phyloP scores from a whole-genome alignment of 2,113 vertebrate species.

The Odontophorus gujanensis region DNA sequence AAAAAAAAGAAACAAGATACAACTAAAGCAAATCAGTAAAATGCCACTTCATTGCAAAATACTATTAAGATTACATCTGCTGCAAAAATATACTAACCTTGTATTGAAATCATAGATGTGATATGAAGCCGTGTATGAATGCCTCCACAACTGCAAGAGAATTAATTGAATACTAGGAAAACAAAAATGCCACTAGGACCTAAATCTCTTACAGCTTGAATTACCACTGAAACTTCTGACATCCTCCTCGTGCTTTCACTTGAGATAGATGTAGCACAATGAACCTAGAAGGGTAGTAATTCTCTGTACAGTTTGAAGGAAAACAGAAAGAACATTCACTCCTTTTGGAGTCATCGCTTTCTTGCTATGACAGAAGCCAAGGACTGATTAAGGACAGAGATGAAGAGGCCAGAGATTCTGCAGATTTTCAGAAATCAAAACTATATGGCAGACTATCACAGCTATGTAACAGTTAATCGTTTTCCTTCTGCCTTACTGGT shows the following conservation, averaged over 20 bases:
- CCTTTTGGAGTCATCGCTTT: not conserved
- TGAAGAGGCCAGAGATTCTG: not conserved
- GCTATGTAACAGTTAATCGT: not conserved
- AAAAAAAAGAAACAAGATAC: constrained; percentile 42
- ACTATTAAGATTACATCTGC: not conserved
- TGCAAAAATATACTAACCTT: constrained; percentile 72
- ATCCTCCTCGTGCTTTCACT: not conserved
- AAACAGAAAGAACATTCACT: not conserved
- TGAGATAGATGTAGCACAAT: not conserved
- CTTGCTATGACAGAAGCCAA: not conserved
- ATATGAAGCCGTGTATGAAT: constrained; percentile 83
- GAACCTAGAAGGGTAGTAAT: not conserved
- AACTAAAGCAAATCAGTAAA: constrained; percentile 31
- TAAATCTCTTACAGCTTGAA: not conserved
- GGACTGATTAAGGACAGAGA: not conserved
- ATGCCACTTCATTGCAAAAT: not conserved
- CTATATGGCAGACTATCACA: not conserved
- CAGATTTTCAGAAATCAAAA: not conserved
- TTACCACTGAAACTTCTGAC: not conserved
- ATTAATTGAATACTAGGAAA: constrained; percentile 24
- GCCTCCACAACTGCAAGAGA: constrained; percentile 81
- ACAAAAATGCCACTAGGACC: not conserved
- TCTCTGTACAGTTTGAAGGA: not conserved
- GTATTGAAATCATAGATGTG: constrained; percentile 74
- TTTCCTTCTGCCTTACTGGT: not conserved